Evolutionary conservation across 2,797 vertebrate species (phyloP).

Genomic region (Valencia hispanica): DNA sequence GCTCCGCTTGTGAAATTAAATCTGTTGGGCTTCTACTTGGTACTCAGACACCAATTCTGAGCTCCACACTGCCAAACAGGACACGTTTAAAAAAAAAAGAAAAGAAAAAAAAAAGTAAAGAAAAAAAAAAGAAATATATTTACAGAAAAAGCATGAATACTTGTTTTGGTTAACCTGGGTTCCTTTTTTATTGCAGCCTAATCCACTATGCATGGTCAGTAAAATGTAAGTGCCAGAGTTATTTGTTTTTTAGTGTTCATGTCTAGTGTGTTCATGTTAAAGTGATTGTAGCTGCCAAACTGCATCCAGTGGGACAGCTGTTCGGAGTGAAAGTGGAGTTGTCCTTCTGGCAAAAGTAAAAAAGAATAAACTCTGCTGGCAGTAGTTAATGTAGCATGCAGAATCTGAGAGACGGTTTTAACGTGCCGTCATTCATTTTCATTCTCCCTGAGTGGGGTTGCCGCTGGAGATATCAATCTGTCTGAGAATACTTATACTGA

Average conservation of each 20-base stretch:
- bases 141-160: neutral
- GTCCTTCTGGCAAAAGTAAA: constrained; percentile 40
- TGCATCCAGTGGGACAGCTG: constrained; percentile 30
- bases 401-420: constrained; percentile 38
- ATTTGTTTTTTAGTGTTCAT: constrained; percentile 15
- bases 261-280: constrained; percentile 39
- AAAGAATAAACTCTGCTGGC: constrained; percentile 30
- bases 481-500: constrained; percentile 42
- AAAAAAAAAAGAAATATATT: neutral
- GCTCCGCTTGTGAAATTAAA: no score
- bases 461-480: constrained; percentile 74
- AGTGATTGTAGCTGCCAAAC: constrained; percentile 42
- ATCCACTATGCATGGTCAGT: constrained; percentile 16
- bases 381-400: constrained; percentile 65
- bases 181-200: constrained; percentile 27
- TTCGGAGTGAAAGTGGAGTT: constrained; percentile 31
- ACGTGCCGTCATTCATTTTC: constrained; percentile 67
- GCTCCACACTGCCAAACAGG: no score
- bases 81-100: no score
- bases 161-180: constrained; percentile 14
- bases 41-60: no score
- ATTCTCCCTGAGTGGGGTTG: constrained; percentile 59
- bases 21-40: no score
- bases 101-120: no score
- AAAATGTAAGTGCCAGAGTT: constrained; percentile 18